Conservation (phyloP, 2,797 vertebrate species). For the Pyrrhura leucotis region DNA sequence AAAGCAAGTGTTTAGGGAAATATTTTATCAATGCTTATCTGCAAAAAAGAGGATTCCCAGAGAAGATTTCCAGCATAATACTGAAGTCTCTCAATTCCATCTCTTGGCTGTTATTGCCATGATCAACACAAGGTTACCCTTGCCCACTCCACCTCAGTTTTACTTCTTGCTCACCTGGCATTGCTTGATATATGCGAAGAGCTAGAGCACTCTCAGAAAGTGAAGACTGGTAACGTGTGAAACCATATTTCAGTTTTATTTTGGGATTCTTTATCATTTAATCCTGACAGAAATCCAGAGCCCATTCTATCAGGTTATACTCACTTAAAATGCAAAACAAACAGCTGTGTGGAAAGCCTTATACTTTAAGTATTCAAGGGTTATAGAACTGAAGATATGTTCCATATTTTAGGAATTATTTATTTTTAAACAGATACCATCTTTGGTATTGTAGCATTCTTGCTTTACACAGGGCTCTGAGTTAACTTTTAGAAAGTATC, state of each 20-base stretch:
- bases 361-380: background rate
- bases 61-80: background rate
- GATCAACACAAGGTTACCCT: background rate
- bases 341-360: background rate
- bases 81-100: background rate
- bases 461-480: background rate
- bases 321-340: background rate
- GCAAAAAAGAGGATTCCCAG: background rate
- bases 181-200: background rate
- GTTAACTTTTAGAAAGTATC: background rate
- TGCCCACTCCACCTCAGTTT: background rate
- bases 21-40: background rate
- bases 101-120: background rate
- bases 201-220: background rate
- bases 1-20: background rate
- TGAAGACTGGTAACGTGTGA: accelerated
- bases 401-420: background rate
- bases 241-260: background rate
- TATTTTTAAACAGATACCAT: background rate
- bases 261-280: background rate
- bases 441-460: background rate
- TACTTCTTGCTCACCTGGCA: background rate
- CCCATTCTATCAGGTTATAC: background rate
- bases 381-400: background rate
- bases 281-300: background rate